Evolutionary conservation across 2,113 vertebrate species (phyloP).

Genomic region (Mormyrus lacerda): DNA sequence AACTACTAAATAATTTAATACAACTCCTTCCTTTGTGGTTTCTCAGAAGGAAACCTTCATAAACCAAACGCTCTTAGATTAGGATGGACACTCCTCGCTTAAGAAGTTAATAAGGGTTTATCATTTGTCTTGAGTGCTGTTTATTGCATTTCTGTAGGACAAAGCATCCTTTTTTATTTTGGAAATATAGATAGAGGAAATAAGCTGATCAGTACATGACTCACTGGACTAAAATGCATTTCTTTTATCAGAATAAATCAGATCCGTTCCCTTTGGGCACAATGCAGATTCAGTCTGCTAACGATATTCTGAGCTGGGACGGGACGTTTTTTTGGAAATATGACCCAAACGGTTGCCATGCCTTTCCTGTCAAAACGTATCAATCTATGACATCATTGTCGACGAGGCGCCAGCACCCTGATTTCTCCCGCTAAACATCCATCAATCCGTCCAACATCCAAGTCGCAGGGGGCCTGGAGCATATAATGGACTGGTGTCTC

Average conservation of each 20-base stretch:
- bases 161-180: conserved; percentile 21
- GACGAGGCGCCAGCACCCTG: conserved; percentile 8
- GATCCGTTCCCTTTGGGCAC: conserved; percentile 16
- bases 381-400: conserved; percentile 39
- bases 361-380: conserved; percentile 32
- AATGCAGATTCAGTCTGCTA: conserved; percentile 24
- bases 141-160: conserved; percentile 20
- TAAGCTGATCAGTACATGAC: conserved; percentile 24
- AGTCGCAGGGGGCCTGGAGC: background rate
- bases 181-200: conserved; percentile 25
- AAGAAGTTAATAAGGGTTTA: conserved; percentile 26
- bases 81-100: background rate
- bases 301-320: conserved; percentile 29
- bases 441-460: background rate
- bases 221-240: conserved; percentile 23
- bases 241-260: conserved; percentile 25
- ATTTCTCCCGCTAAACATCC: background rate
- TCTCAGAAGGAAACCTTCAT: conserved; percentile 10
- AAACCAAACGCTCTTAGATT: background rate
- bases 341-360: conserved; percentile 25
- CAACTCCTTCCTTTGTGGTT: background rate
- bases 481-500: background rate
- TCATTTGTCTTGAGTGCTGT: conserved; percentile 20
- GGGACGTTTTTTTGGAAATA: conserved; percentile 27
- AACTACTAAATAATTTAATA: conserved; percentile 12